Evolutionary conservation across 2,113 vertebrate species (phyloP).

Genomic region (Tauraco erythrolophus): DNA sequence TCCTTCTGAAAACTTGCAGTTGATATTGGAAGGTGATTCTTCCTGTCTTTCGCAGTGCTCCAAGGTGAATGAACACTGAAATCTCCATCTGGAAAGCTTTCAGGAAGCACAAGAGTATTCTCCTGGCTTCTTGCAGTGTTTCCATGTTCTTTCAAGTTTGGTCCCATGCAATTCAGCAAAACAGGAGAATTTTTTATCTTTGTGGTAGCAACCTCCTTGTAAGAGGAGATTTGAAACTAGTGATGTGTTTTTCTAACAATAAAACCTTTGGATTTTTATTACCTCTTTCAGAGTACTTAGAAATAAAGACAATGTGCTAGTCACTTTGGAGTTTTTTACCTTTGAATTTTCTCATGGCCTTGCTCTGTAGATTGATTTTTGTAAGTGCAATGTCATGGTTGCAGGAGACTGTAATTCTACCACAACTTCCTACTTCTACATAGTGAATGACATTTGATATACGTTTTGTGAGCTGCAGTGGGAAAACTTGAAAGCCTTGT

Average conservation of each 20-base stretch:
- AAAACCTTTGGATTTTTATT: neutral
- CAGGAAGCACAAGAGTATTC: neutral
- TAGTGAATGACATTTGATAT: neutral
- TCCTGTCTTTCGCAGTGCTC: neutral
- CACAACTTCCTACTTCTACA: neutral
- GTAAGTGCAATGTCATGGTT: neutral
- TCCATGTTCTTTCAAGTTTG: neutral
- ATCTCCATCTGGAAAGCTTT: slow-evolving; percentile 3
- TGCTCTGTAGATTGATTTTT: neutral
- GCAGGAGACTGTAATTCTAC: neutral
- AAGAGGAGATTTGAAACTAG: neutral
- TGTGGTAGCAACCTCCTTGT: neutral
- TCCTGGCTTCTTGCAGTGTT: neutral
- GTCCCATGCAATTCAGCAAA: neutral
- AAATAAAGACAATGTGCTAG: neutral
- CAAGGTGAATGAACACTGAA: neutral
- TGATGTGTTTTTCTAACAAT: neutral
- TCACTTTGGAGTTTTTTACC: neutral
- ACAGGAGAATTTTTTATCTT: neutral
- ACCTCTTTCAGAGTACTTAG: neutral
- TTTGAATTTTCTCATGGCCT: neutral
- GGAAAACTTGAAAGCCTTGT: neutral
- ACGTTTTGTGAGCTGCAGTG: neutral
- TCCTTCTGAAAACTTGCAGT: neutral
- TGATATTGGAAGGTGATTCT: neutral